A percentile compares a stretch with the other conserved stretches of the same genome.
Evolutionary conservation across 2,888 invertebrate species (phyloP).

Genomic region (Anthoptus insignis): DNA sequence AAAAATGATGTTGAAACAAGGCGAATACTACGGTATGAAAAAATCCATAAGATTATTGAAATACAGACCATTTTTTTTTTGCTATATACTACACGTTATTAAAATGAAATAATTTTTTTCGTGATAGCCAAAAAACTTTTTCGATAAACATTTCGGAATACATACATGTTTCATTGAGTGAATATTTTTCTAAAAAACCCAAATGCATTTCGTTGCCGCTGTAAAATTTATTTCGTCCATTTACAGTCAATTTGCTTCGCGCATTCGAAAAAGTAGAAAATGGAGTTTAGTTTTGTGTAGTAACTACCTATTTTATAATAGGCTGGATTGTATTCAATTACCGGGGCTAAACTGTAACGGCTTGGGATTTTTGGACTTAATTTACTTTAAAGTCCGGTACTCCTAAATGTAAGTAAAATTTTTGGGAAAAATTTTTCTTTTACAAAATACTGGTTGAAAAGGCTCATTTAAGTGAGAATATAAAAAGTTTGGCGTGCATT

Average conservation of each 20-base stretch:
- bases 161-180: constrained; percentile 29
- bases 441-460: neutral
- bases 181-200: constrained; percentile 28
- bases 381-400: too few relatives aligned
- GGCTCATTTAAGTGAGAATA: too few relatives aligned
- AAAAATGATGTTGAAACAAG: too few relatives aligned
- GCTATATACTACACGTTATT: too few relatives aligned
- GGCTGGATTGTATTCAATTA: constrained; percentile 33
- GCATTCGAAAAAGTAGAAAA: constrained; percentile 3
- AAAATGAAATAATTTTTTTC: neutral
- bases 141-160: constrained; percentile 5
- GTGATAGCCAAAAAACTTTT: neutral
- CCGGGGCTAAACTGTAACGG: constrained; percentile 21
- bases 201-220: constrained; percentile 14
- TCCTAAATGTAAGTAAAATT: neutral
- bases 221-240: constrained; percentile 30
- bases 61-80: too few relatives aligned
- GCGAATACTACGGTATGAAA: too few relatives aligned
- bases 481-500: too few relatives aligned
- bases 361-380: constrained; percentile 19
- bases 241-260: constrained; percentile 29
- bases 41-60: too few relatives aligned
- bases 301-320: constrained; percentile 24
- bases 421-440: neutral
- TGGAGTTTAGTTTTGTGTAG: constrained; percentile 9